Evolutionary conservation across 2,888 invertebrate genomes (phyloP), one percentile per base, ranked within the genome.

Genomic region (Pristionchus fissidentatus): DNA sequence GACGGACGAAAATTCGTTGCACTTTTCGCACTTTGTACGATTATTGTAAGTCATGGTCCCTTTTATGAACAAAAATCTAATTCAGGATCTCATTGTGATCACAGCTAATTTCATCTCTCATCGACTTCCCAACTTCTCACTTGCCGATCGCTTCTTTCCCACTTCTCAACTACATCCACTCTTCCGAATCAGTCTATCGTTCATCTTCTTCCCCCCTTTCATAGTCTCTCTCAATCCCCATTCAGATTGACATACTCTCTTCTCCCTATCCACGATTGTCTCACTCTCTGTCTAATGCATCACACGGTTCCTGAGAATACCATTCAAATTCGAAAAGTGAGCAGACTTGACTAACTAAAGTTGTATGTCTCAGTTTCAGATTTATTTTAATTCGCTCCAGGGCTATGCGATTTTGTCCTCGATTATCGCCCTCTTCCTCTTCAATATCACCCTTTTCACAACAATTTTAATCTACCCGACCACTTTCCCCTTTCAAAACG

Each of bases 141-240:
- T 49, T 29, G 19, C 49, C 35, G 46, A 26, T 8, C 46, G 10
- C n/a, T 46, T 77, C 75, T 43, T 70, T 41, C 41, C 70, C n/a
- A 38, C 70, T 19, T 38, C 35, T 41, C n/a, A 70, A 1, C 29
- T 41, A 13, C 15, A 15, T 5, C 22, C 66, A 0, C 29, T 38
- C 3, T 70, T 70, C 70, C 70, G 70, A 1, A n/a, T 41, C 70
- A 43, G 41, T 43, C 70, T 70, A n/a, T 38, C 70, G 70, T 70
- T 35, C 62, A 10, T 15, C 8, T 52, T 52, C 3, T 52, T 52
- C n/a, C n/a, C 19, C n/a, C 52, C n/a, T n/a, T n/a, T n/a, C n/a
- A n/a, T n/a, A n/a, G n/a, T n/a, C 15, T 22, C n/a, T 52, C 19
- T 22, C 52, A 52, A 52, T 3, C 8, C 52, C 52, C 5, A 29